Base-by-base conservation (phyloP, 2,113 vertebrate genomes). In the Bostrychus sinensis region DNA sequence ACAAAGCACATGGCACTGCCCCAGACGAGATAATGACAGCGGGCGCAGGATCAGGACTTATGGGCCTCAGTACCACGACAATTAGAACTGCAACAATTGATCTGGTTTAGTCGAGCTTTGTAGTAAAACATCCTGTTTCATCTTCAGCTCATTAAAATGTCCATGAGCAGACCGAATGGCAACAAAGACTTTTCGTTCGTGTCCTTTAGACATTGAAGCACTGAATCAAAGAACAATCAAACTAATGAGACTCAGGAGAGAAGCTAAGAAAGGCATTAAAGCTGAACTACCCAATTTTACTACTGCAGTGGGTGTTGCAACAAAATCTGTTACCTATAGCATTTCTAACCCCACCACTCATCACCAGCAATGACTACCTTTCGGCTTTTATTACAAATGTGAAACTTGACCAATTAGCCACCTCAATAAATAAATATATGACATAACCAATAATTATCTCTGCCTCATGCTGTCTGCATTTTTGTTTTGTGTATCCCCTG, bases 131-230 rank as follows among this genome's bases (percentile, higher is more conserved):
- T 68, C 16, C n/a, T 0, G 41, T 65, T 78, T 83, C 62, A 72
- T 77, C 64, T 70, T 58, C 23, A 50, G 62, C 71, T 81, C 58
- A 67, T 86, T 84, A 78, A 84, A 78, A 78, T 57, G 42, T 54
- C 51, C 34, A 37, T 41, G 43, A 77, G 30, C 34, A 74, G 77
- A 66, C 67, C n/a, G 68, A 78, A 54, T 37, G 59, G 53, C 46
- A 68, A 70, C 56, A 57, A 59, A n/a, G 22, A 26, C 62, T 30
- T 28, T 20, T 28, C 3, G 2, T 19, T 64, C 16, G 20, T 9
- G 41, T 66, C 42, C 59, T 62, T 71, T 28, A 61, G 39, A 62
- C 37, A 51, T 65, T 58, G 16, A 58, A 50, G 54, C 4, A 51
- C 23, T 56, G 59, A 73, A 72, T 68, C 25, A 82, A 82, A 77